Evolutionary conservation across 2,113 vertebrate genomes (phyloP).

Genomic region (Thalassoma bifasciatum): DNA sequence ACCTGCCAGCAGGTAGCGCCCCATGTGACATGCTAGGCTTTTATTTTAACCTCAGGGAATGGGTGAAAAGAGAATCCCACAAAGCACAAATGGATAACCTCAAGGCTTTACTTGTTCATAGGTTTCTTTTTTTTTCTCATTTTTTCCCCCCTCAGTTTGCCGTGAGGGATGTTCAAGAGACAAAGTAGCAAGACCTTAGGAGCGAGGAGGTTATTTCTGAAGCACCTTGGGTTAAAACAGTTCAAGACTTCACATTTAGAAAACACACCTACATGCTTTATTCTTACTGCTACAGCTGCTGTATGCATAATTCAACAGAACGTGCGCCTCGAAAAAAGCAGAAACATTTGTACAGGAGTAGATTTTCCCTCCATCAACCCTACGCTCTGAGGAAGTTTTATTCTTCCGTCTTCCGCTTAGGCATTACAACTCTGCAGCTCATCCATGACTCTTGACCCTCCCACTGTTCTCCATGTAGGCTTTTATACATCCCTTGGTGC

Average conservation of each 20-base stretch:
- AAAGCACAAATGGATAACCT: constrained; percentile 25
- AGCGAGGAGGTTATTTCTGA: constrained; percentile 19
- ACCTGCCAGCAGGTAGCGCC: constrained; percentile 22
- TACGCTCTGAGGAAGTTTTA: not conserved
- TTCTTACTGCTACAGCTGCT: not conserved
- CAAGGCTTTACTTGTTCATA: constrained; percentile 22
- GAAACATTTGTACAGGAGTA: not conserved
- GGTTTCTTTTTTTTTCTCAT: constrained; percentile 17
- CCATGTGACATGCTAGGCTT: constrained; percentile 31
- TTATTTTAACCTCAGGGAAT: constrained; percentile 42
- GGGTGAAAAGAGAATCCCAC: not conserved
- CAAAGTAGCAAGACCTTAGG: not conserved
- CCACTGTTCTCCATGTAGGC: constrained; percentile 2
- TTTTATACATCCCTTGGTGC: constrained; percentile 37
- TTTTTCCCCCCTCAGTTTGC: constrained; percentile 13
- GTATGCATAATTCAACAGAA: constrained; percentile 9
- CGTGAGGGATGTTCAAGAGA: constrained; percentile 14
- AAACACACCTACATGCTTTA: not conserved
- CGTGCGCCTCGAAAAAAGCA: constrained; percentile 1
- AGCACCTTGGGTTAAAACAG: not conserved
- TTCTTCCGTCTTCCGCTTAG: constrained; percentile 1
- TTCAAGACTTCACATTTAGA: not conserved
- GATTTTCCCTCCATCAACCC: not conserved
- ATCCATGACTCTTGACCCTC: constrained; percentile 25
- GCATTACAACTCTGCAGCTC: constrained; percentile 25